Evolutionary conservation across 2,797 vertebrate genomes (phyloP), one percentile per base, ranked within the genome.

Genomic region (Sebastes diaconus): DNA sequence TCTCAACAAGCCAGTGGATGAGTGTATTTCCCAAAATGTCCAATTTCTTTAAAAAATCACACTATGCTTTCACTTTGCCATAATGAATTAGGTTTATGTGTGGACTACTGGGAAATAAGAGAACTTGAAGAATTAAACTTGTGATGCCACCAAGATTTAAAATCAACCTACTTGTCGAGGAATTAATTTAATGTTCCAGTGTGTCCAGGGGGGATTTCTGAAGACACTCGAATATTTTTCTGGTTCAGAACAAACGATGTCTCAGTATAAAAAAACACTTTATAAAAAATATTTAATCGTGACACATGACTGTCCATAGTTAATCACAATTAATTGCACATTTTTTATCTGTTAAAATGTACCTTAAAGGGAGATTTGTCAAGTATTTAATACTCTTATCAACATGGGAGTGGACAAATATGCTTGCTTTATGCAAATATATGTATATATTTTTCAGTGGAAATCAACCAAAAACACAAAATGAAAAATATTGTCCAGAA

Each of bases 211-310:
- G 65, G 54, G 1, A 32, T 72, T 84, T 64, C 58, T 72, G 8
- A 34, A 32, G 54, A 75, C 18, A 64, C 32, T 36, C 63, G 50
- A 59, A 65, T 6, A 46, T 32, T 54, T 77, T 39, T 7, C 57
- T 60, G 18, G 7, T 77, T 77, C 32, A 30, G 30, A 39, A 76
- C 58, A 4, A 73, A 71, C 59, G 57, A 24, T 14, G 39, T 64
- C 46, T 65, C n/a, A 34, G 25, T 20, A 54, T 14, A 2, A 58
- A 32, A 61, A 2, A 39, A 8, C 55, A 59, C 59, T 25, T 70
- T 10, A 18, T 2, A 42, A 42, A 42, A 42, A 6, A 42, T 42
- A 42, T 42, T 7, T 7, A 42, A 42, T 42, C 3, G 14, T 42
- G 39, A 42, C 6, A 0, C 14, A 42, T 18, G 36, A 39, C 0